A percentile compares a stretch with the other conserved stretches of the same genome.
phyloP scores from a whole-genome alignment of 2,113 vertebrate genomes.

The Muntiacus muntjak region DNA sequence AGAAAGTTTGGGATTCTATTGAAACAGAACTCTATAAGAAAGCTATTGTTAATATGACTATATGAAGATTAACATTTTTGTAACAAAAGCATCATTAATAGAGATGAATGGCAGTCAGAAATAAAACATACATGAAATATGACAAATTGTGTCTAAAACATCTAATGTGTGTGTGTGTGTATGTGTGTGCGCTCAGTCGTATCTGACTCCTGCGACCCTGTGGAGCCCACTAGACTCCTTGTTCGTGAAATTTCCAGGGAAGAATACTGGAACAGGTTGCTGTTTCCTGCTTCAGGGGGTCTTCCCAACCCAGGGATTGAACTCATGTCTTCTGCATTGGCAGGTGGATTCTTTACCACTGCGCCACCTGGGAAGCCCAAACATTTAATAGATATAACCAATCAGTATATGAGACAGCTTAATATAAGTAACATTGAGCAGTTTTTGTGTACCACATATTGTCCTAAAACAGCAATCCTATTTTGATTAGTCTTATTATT shows the following conservation, averaged over 20 bases:
- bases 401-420: not conserved
- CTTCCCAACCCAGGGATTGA: too few relatives aligned
- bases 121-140: not conserved
- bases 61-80: not conserved
- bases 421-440: not conserved
- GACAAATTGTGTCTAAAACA: not conserved
- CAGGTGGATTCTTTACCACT: too few relatives aligned
- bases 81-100: not conserved
- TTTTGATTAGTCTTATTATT: not conserved
- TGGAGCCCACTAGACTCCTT: too few relatives aligned
- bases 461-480: not conserved
- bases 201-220: too few relatives aligned
- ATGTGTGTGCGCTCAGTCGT: too few relatives aligned
- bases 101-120: not conserved
- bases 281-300: too few relatives aligned
- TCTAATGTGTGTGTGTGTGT: not conserved
- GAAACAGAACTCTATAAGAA: not conserved
- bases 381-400: not conserved
- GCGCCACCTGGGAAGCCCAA: not conserved
- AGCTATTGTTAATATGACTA: not conserved
- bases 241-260: too few relatives aligned
- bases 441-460: not conserved
- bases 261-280: too few relatives aligned
- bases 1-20: not conserved
- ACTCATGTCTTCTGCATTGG: too few relatives aligned